Conservation (phyloP, 92 coral and sea anemone genomes). For the Meandrina meandrites region DNA sequence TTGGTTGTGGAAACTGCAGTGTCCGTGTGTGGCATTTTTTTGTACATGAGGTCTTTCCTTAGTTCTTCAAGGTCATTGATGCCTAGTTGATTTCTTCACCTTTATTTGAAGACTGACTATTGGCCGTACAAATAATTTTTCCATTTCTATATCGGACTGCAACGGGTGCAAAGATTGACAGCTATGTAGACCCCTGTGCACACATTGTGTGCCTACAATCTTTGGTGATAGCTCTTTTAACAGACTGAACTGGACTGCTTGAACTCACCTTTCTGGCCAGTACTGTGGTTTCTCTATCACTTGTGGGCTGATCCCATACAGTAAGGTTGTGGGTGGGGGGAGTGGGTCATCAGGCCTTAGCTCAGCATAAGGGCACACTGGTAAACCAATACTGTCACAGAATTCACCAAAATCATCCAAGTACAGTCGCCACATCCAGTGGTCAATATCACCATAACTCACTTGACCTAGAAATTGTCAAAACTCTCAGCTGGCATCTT, state of each 20-base stretch:
- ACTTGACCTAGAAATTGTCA: conserved; percentile 51
- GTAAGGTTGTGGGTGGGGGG: conserved; percentile 70
- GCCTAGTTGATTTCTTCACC: neutral
- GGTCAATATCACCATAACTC: conserved; percentile 82
- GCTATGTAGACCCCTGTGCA: neutral
- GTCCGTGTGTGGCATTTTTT: neutral
- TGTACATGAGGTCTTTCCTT: neutral
- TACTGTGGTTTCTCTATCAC: conserved; percentile 78
- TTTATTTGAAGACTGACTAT: neutral
- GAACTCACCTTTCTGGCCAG: conserved; percentile 77
- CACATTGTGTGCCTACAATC: neutral
- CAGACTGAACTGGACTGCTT: neutral
- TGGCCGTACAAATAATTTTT: neutral
- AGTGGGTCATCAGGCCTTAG: conserved; percentile 60
- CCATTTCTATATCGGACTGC: neutral
- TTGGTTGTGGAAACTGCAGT: too few species aligned
- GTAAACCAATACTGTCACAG: conserved; percentile 79
- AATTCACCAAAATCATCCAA: conserved; percentile 91
- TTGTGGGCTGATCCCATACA: conserved; percentile 84
- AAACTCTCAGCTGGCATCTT: neutral
- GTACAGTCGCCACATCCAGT: conserved; percentile 94
- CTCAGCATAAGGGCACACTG: conserved; percentile 88
- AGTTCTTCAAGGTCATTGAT: neutral
- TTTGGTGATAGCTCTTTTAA: neutral
- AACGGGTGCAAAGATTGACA: neutral